These are phyloP conservation scores for Ceryle rudis DNA, from an alignment of 2,797 vertebrate genomes.

Conservation along the genomic window DNA sequence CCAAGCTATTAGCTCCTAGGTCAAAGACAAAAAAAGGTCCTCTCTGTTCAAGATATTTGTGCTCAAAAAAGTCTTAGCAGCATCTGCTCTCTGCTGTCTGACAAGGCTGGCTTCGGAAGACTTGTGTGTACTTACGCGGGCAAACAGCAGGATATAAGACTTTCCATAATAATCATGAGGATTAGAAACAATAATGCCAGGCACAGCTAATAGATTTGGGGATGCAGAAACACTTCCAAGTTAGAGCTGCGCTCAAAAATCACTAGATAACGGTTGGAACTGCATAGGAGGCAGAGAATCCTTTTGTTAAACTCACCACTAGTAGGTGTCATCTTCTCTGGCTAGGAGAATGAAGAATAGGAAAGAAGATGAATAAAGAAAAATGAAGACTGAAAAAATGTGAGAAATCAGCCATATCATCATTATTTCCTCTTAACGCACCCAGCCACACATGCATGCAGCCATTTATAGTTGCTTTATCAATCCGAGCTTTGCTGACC, in stretches of 20 bases:
- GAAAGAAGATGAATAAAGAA: slow-evolving; percentile 30
- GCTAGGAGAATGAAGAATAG: not conserved
- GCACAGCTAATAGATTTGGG: not conserved
- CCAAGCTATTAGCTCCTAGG: slow-evolving; percentile 61
- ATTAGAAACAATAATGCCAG: slow-evolving; percentile 6
- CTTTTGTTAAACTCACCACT: slow-evolving; percentile 23
- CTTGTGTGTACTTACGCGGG: not conserved
- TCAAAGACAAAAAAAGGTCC: slow-evolving; percentile 60
- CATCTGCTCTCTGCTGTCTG: slow-evolving; percentile 14
- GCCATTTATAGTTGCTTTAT: not conserved
- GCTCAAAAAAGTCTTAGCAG: slow-evolving; percentile 33
- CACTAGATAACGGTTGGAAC: not conserved
- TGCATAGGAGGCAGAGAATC: not conserved
- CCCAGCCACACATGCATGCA: not conserved
- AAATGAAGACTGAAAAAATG: slow-evolving; percentile 13
- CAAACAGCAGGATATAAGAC: slow-evolving; percentile 25
- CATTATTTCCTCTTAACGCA: not conserved
- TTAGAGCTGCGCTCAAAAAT: not conserved
- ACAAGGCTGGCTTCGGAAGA: not conserved
- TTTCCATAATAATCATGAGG: slow-evolving; percentile 10
- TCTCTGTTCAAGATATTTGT: slow-evolving; percentile 35
- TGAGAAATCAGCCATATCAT: slow-evolving; percentile 15
- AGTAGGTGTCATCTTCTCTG: slow-evolving; percentile 13
- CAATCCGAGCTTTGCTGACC: not conserved
- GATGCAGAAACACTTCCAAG: slow-evolving; percentile 5